These are phyloP conservation scores for Papilio machaon DNA, from an alignment of 1,140 invertebrate species.

Conservation along the genomic window DNA sequence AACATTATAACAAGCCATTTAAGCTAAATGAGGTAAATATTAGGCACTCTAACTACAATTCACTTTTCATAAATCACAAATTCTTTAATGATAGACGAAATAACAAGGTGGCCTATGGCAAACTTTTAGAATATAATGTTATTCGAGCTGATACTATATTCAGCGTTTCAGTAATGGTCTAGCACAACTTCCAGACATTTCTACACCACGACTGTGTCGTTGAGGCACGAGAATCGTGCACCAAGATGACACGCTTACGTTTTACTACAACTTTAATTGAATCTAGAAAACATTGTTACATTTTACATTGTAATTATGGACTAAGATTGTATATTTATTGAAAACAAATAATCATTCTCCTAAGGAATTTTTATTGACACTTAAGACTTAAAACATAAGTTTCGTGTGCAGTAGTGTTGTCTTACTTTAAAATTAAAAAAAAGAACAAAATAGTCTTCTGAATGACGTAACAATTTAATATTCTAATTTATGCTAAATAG, in stretches of 20 bases:
- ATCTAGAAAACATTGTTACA: slow-evolving; percentile 24
- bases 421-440: neutral
- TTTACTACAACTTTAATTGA: slow-evolving; percentile 12
- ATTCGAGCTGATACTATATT: neutral
- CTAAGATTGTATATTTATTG: neutral
- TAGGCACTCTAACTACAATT: too few species aligned
- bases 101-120: neutral
- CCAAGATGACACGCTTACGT: neutral
- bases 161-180: neutral
- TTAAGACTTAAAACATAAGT: neutral
- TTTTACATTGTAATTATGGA: neutral
- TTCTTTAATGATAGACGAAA: neutral
- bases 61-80: neutral
- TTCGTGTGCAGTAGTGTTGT: neutral
- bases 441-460: neutral
- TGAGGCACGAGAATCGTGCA: slow-evolving; percentile 29
- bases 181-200: slow-evolving; percentile 26
- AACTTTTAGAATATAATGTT: neutral
- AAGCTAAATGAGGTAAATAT: too few species aligned
- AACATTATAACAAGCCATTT: neutral
- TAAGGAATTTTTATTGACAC: neutral
- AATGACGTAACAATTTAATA: neutral
- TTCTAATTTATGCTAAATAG: slow-evolving; percentile 5
- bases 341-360: neutral
- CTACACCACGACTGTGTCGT: slow-evolving; percentile 17